A percentile compares a stretch with the other conserved stretches of the same genome.
Evolutionary conservation across 2,113 vertebrate genomes (phyloP).

Genomic region (Campylomormyrus numenius): DNA sequence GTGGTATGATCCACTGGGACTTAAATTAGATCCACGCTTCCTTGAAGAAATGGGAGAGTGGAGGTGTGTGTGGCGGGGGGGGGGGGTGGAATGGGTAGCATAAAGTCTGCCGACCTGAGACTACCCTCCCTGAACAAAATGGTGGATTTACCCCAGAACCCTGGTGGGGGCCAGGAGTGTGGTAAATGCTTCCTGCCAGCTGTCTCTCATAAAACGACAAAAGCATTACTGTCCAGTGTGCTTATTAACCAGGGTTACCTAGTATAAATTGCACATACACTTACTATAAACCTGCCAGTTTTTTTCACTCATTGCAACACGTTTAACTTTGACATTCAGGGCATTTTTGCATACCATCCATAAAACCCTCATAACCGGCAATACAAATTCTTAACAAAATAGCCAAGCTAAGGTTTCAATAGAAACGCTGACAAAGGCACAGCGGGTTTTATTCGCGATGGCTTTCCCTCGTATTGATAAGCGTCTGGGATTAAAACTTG

Average conservation of each 20-base stretch:
- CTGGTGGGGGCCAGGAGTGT: background rate
- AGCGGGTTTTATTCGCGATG: background rate
- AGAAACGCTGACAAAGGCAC: background rate
- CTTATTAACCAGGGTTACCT: background rate
- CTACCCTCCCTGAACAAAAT: constrained; percentile 3
- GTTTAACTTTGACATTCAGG: background rate
- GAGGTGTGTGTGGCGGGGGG: background rate
- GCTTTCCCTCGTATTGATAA: background rate
- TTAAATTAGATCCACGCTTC: constrained; percentile 60
- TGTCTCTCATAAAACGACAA: background rate
- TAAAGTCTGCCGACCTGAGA: constrained; percentile 50
- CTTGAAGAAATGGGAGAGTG: constrained; percentile 22
- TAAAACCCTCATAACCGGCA: background rate
- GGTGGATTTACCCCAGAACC: background rate
- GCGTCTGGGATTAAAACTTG: background rate
- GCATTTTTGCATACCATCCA: background rate
- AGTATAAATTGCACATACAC: background rate
- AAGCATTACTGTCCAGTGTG: background rate
- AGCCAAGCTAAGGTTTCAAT: background rate
- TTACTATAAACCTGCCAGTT: background rate
- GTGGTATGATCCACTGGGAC: constrained; percentile 41
- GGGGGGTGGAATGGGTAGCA: constrained; percentile 25
- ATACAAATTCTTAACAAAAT: background rate
- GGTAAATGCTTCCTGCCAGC: background rate
- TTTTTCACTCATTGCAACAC: background rate